A percentile compares a stretch with the other conserved stretches of the same genome.
phyloP scores from a whole-genome alignment of 2,797 vertebrate species.

The Cossypha niveicapilla region DNA sequence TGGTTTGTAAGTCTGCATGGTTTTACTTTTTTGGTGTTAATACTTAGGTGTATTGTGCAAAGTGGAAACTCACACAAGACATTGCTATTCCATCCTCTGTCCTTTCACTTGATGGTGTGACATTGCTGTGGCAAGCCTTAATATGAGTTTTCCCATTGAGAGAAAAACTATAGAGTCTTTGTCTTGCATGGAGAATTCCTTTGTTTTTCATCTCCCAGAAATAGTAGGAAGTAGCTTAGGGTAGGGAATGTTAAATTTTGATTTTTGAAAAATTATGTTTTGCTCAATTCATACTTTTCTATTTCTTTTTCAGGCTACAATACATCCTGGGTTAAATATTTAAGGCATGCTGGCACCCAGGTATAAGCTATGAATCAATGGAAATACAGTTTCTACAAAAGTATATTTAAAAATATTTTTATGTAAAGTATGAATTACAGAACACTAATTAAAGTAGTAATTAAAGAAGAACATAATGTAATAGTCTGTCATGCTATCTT shows the following conservation, averaged over 20 bases:
- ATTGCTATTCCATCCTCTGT: neutral
- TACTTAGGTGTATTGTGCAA: neutral
- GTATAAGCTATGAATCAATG: neutral
- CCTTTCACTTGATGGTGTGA: neutral
- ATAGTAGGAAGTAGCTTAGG: rapidly evolving
- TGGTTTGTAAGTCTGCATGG: neutral
- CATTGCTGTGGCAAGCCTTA: neutral
- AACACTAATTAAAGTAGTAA: neutral
- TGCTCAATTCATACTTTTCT: rapidly evolving
- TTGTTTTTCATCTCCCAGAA: neutral
- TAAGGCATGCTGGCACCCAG: neutral
- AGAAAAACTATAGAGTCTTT: neutral
- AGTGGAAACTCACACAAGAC: neutral
- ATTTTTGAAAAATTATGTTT: neutral
- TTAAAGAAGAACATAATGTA: neutral
- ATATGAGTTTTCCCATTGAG: neutral
- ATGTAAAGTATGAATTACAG: neutral
- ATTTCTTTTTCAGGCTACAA: neutral
- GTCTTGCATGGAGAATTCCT: neutral
- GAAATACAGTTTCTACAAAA: neutral
- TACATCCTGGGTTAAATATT: neutral
- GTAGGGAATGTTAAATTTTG: neutral
- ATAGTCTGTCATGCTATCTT: neutral
- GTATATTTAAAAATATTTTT: neutral
- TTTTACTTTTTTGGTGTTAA: neutral